Conservation (phyloP, 1,140 invertebrate genomes). For the Polypedilum vanderplanki region DNA sequence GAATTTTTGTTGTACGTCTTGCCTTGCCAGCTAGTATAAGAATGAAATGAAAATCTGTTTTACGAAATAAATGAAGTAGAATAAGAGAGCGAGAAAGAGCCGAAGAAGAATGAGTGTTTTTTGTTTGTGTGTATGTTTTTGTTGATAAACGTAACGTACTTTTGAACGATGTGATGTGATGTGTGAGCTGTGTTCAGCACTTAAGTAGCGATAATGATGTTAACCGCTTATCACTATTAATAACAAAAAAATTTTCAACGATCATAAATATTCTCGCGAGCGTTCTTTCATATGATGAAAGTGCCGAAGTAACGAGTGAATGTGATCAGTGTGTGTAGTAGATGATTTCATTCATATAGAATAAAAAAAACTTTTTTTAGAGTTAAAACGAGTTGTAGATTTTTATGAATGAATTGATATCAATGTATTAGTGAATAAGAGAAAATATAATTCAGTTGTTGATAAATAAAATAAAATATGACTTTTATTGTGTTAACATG, state of each 20-base stretch:
- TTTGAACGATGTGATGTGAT: neutral
- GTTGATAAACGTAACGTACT: conserved; percentile 17
- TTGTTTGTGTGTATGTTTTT: neutral
- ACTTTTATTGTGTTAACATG: conserved; percentile 19
- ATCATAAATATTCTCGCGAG: no score
- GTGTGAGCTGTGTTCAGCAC: neutral
- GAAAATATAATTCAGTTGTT: neutral
- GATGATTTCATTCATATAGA: neutral
- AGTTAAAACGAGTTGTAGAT: conserved; percentile 12
- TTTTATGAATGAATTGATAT: neutral
- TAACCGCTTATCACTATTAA: no score
- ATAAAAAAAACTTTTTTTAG: neutral
- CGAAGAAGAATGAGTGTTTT: neutral
- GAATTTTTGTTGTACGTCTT: conserved; percentile 9
- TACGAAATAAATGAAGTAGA: conserved; percentile 19
- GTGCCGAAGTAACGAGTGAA: neutral
- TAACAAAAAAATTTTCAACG: no score
- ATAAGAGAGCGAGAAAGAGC: conserved; percentile 26
- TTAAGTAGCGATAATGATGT: neutral
- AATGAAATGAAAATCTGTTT: conserved; percentile 25
- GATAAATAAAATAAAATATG: conserved; percentile 20
- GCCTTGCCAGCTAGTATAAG: neutral
- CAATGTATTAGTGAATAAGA: neutral
- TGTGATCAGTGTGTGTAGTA: conserved; percentile 11
- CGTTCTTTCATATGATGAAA: no score